A percentile compares a stretch with the other conserved stretches of the same genome.
Evolutionary conservation across 2,888 invertebrate species (phyloP).

Genomic region (Eristalinus sepulchralis): DNA sequence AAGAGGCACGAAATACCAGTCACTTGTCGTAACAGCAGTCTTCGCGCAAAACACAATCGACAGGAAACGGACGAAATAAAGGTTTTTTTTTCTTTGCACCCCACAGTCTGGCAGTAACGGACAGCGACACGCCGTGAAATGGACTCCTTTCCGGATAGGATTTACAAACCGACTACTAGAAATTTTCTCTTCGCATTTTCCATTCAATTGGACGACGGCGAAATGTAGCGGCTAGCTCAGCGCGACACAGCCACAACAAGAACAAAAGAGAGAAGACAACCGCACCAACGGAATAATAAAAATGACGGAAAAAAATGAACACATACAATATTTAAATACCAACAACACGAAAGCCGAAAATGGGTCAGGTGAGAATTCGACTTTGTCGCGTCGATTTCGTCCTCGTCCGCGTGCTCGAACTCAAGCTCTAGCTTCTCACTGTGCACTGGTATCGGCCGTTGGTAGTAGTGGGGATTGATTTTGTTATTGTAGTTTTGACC

Average conservation of each 20-base stretch:
- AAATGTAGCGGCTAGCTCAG: conserved; percentile 11
- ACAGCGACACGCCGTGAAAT: conserved; percentile 44
- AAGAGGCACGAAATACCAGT: not conserved
- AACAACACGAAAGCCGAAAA: conserved; percentile 49
- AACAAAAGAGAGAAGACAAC: conserved; percentile 20
- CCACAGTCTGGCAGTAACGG: not conserved
- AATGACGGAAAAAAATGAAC: conserved; percentile 34
- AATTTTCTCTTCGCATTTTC: conserved; percentile 29
- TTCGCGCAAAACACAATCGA: not conserved
- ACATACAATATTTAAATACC: conserved; percentile 52
- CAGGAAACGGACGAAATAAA: not conserved
- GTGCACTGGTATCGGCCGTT: not conserved
- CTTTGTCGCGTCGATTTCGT: conserved; percentile 17
- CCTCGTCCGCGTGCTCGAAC: conserved; percentile 1
- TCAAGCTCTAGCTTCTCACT: not conserved
- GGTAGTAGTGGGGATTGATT: not conserved
- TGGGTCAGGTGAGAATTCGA: conserved; percentile 64
- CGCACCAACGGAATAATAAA: conserved; percentile 54
- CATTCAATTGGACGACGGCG: conserved; percentile 26
- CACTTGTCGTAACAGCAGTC: not conserved
- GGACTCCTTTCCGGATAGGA: conserved; percentile 49
- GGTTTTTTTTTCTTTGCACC: not conserved
- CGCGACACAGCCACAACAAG: conserved; percentile 35
- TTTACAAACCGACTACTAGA: conserved; percentile 35
- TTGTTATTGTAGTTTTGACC: conserved; percentile 35